Conservation (phyloP, 2,113 vertebrate species). For the Pyrgilauda ruficollis region DNA sequence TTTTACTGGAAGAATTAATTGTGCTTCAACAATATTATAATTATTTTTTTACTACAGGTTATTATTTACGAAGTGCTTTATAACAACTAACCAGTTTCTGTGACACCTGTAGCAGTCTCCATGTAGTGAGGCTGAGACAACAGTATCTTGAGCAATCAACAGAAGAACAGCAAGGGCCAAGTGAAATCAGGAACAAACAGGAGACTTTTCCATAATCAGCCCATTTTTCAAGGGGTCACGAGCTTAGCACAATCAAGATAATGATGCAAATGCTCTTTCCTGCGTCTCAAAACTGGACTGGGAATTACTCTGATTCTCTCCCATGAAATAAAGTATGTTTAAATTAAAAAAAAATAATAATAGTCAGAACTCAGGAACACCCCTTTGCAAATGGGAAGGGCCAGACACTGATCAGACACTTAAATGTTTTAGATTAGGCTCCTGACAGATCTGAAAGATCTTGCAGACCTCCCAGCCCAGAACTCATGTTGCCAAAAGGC, state of each 20-base stretch:
- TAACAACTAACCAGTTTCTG: neutral
- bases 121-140: neutral
- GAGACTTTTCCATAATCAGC: neutral
- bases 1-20: conserved; percentile 14
- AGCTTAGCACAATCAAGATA: neutral
- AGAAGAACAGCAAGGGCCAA: neutral
- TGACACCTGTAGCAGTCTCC: neutral
- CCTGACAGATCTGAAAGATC: neutral
- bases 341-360: neutral
- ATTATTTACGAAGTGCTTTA: neutral
- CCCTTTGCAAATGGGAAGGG: neutral
- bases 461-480: neutral
- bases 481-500: accelerated
- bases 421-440: accelerated
- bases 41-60: neutral
- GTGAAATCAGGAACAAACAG: neutral
- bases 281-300: neutral
- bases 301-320: neutral
- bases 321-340: neutral
- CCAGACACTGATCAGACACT: neutral
- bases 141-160: neutral
- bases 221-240: neutral
- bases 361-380: neutral
- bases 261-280: neutral
- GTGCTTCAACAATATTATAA: neutral